Base-by-base conservation (phyloP, 2,888 invertebrate species). In the Diloba caeruleocephala region DNA sequence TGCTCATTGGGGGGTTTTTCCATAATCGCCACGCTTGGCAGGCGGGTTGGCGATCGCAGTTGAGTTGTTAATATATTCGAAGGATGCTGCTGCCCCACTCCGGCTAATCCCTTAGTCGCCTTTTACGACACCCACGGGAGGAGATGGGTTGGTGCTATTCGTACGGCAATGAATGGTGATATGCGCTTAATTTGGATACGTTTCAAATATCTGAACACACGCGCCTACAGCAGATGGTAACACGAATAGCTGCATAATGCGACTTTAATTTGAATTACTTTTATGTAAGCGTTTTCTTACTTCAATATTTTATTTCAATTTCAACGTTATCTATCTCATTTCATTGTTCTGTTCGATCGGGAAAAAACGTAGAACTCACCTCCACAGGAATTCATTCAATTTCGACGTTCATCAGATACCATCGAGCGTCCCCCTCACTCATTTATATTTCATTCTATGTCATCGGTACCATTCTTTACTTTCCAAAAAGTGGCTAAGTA, bases 381-480 rank as follows among this genome's bases (percentile, higher is more conserved):
- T 53, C 58, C 36, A 48, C 50, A 45, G 67, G 57, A 78, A 78
- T 74, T 80, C 75, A 76, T 80, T 81, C 76, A 62, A 71, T 78
- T 75, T 69, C 56, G 49, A 56, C 59, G 61, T 53, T 57, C 56
- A 63, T 62, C 67, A 60, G 73, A 74, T 74, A 77, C 54, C 71
- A 74, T 61, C 74, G 64, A 68, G 56, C 41, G 36, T 50, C 56
- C 59, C 36, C 48, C 55, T 49, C 55, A 44, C 55, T 71, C 69
- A 66, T 66, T 70, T 59, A 46, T 59, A 59, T 68, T 63, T 58
- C 41, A 66, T 66, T 60, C 41, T 50, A 43, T 67, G 60, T 51
- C 37, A 42, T 33, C 34, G 56, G 28, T 62, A 33, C 38, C 53
- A 56, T 56, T 58, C 55, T 51, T 56, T 60, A 69, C 62, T 49